These are phyloP conservation scores for Monopterus albus DNA, from an alignment of 2,113 vertebrate genomes.

Conservation along the genomic window DNA sequence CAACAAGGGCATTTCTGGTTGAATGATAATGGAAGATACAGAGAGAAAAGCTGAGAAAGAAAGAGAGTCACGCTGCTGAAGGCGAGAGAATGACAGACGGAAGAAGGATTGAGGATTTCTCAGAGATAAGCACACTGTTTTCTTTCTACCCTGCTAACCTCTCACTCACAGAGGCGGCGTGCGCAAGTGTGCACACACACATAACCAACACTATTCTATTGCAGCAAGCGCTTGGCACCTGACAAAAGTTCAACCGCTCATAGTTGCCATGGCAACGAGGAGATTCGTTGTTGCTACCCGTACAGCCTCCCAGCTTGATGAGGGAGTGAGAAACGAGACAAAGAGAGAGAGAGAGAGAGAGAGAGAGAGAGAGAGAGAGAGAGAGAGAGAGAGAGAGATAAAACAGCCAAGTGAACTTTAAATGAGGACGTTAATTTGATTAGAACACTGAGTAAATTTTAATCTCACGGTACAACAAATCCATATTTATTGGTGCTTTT, in stretches of 20 bases:
- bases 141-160: slow-evolving; percentile 51
- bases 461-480: slow-evolving; percentile 7
- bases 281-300: slow-evolving; percentile 61
- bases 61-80: slow-evolving; percentile 38
- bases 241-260: slow-evolving; percentile 73
- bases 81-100: slow-evolving; percentile 58
- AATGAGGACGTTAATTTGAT: slow-evolving; percentile 46
- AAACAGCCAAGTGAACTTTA: slow-evolving; percentile 49
- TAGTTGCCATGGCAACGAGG: slow-evolving; percentile 73
- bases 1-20: slow-evolving; percentile 24
- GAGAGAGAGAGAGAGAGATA: neutral
- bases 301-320: slow-evolving; percentile 44
- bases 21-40: slow-evolving; percentile 36
- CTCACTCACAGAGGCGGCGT: slow-evolving; percentile 25
- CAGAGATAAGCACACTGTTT: slow-evolving; percentile 64
- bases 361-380: neutral
- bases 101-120: slow-evolving; percentile 59
- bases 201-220: slow-evolving; percentile 39
- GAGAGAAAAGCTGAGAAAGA: slow-evolving; percentile 4
- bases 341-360: no score
- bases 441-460: slow-evolving; percentile 14
- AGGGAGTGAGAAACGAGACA: slow-evolving; percentile 3
- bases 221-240: slow-evolving; percentile 72
- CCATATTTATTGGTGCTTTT: slow-evolving; percentile 1
- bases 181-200: neutral